Evolutionary conservation across 2,113 vertebrate species (phyloP).

Genomic region (Oncorhynchus gorbuscha): DNA sequence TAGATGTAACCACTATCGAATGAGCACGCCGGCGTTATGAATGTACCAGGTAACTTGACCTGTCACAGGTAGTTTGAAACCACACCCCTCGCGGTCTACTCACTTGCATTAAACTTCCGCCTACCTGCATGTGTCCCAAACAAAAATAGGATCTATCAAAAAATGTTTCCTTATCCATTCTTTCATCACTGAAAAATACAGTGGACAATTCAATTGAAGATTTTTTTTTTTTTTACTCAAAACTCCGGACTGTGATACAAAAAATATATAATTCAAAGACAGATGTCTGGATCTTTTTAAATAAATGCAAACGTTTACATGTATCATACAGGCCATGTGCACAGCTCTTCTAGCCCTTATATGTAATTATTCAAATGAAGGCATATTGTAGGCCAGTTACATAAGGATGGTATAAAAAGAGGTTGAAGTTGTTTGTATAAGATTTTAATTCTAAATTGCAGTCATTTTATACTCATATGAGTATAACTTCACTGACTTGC

Average conservation of each 20-base stretch:
- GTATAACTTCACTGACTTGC: neutral
- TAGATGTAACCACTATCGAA: neutral
- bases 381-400: constrained; percentile 13
- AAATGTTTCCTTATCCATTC: neutral
- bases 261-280: neutral
- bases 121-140: neutral
- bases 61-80: constrained; percentile 55
- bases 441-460: neutral
- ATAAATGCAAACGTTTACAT: neutral
- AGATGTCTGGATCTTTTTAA: neutral
- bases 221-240: neutral
- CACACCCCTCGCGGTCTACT: constrained; percentile 48
- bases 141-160: neutral
- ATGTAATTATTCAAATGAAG: constrained; percentile 22
- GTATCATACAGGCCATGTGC: neutral
- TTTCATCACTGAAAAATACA: neutral
- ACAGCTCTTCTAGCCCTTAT: neutral
- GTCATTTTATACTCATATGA: neutral
- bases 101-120: neutral
- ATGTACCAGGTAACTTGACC: constrained; percentile 37
- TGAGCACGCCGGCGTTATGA: neutral
- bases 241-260: neutral
- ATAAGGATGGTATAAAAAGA: constrained; percentile 5
- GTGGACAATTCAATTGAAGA: neutral
- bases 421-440: constrained; percentile 7